Evolutionary conservation across 2,888 invertebrate genomes (phyloP).

Genomic region (Microctonus aethiopoides): DNA sequence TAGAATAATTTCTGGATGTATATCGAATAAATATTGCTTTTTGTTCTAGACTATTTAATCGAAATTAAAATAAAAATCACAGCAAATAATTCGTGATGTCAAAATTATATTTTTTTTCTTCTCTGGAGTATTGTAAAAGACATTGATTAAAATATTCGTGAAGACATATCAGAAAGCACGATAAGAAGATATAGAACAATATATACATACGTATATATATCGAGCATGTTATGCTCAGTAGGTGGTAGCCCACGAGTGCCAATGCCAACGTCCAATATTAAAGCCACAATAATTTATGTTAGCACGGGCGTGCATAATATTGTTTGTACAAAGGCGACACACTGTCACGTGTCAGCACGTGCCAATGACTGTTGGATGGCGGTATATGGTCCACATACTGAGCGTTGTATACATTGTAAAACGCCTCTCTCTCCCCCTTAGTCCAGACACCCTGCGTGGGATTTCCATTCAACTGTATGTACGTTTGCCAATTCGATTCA

Average conservation of each 20-base stretch:
- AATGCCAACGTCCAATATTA: constrained; percentile 60
- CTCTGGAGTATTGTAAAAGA: neutral
- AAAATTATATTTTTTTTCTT: too few relatives aligned
- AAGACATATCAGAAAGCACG: neutral
- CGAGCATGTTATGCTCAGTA: constrained; percentile 55
- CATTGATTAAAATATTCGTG: neutral
- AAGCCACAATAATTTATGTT: constrained; percentile 66
- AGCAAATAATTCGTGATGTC: too few relatives aligned
- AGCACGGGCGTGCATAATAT: constrained; percentile 66
- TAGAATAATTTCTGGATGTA: too few relatives aligned
- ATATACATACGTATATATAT: constrained; percentile 12
- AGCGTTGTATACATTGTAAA: constrained; percentile 5
- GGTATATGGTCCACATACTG: constrained; percentile 5
- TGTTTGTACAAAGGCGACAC: constrained; percentile 62
- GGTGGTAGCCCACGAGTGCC: constrained; percentile 53
- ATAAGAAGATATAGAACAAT: neutral
- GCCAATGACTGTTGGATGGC: constrained; percentile 41
- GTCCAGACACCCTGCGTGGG: constrained; percentile 17
- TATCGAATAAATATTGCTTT: too few relatives aligned
- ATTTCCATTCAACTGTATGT: constrained; percentile 24
- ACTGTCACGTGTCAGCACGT: constrained; percentile 64
- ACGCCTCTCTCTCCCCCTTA: constrained; percentile 13
- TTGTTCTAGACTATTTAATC: too few relatives aligned
- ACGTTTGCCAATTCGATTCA: constrained; percentile 33
- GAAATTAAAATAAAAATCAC: too few relatives aligned